Evolutionary conservation across 2,797 vertebrate species (phyloP).

Genomic region (Lateolabrax maculatus): DNA sequence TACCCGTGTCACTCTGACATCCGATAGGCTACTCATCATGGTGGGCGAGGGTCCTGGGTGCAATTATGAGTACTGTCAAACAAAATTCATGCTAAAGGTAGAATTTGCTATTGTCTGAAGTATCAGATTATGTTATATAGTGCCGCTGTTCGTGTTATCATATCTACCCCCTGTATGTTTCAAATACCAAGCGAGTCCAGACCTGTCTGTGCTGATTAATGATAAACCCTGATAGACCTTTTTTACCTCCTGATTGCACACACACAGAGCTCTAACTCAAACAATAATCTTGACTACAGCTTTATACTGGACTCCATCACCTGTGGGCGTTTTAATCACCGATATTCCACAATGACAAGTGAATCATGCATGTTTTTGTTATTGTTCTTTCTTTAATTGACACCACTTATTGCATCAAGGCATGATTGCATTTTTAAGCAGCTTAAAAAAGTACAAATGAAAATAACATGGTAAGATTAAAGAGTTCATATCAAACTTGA

Average conservation of each 20-base stretch:
- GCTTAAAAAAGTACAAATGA: constrained; percentile 82
- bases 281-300: constrained; percentile 22
- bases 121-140: background rate
- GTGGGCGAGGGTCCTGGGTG: background rate
- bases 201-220: constrained; percentile 68
- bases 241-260: constrained; percentile 57
- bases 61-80: background rate
- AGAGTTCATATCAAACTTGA: constrained; percentile 63
- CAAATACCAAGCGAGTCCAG: constrained; percentile 65
- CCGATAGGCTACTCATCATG: background rate
- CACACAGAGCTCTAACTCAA: constrained; percentile 41
- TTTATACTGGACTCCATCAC: background rate
- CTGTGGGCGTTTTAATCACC: background rate
- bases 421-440: constrained; percentile 82
- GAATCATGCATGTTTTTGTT: constrained; percentile 29
- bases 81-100: background rate
- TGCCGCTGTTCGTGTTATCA: constrained; percentile 12
- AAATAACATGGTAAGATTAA: constrained; percentile 73
- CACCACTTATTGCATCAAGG: constrained; percentile 85
- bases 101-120: background rate
- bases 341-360: constrained; percentile 26
- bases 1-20: background rate
- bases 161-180: constrained; percentile 25
- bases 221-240: constrained; percentile 59
- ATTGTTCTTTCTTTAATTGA: constrained; percentile 72